Conservation (phyloP, 2,888 invertebrate species). For the Calliphora vomitoria region DNA sequence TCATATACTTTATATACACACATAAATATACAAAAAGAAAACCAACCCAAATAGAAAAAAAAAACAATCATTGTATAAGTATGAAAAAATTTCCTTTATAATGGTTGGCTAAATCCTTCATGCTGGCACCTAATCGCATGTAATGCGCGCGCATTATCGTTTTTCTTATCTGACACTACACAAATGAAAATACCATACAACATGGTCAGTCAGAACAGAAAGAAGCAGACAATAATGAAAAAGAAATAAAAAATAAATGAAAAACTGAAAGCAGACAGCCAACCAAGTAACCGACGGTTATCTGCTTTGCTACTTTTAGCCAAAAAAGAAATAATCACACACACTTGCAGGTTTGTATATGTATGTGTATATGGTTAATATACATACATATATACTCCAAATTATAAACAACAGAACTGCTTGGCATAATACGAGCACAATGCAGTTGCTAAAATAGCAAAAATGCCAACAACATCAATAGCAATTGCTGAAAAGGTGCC, state of each 20-base stretch:
- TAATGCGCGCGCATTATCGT: constrained; percentile 85
- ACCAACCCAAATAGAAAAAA: constrained; percentile 44
- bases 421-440: neutral
- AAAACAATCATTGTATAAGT: neutral
- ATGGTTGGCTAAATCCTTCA: constrained; percentile 83
- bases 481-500: constrained; percentile 57
- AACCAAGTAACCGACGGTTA: constrained; percentile 71
- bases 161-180: constrained; percentile 76
- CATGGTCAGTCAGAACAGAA: constrained; percentile 31
- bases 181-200: constrained; percentile 47
- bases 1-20: neutral
- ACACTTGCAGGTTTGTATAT: neutral
- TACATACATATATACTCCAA: neutral
- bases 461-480: neutral
- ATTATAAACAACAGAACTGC: neutral
- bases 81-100: constrained; percentile 75
- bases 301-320: constrained; percentile 45
- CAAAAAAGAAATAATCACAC: constrained; percentile 36
- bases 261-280: constrained; percentile 55
- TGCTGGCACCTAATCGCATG: constrained; percentile 83
- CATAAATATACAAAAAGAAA: neutral
- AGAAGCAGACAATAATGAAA: constrained; percentile 65
- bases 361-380: neutral
- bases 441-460: constrained; percentile 33
- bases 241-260: constrained; percentile 50